Base-by-base conservation (phyloP, 2,797 vertebrate genomes). In the Rhyacichthys aspro region DNA sequence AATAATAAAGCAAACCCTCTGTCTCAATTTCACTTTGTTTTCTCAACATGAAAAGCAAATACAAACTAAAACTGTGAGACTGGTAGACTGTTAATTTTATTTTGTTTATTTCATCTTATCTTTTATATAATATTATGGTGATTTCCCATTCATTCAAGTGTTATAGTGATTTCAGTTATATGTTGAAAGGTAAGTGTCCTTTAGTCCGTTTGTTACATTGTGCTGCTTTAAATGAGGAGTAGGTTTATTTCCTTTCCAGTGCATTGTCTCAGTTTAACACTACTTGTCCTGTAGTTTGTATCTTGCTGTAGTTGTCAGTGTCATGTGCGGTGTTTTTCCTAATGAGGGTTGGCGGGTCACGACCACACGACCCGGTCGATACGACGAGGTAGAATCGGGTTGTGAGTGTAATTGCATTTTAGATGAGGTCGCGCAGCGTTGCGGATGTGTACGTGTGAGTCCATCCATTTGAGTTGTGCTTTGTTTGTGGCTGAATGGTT, bases 401-500 rank as follows among this genome's bases (percentile, higher is more conserved):
- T 33, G 39, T 47, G 17, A 52, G 63, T 58, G 63, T 70, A 46
- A 63, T 49, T 67, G 57, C 43, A 60, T 69, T 71, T 67, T 65
- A 47, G 59, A 64, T 39, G 36, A 63, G 58, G 39, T 49, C 16
- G 17, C 12, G 14, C 8, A 6, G 2, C 41, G 48, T 55, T 44
- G 41, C 12, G 15, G 16, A 19, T 54, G 42, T 15, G 12, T 42
- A n/a, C 23, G n/a, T 54, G 39, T 47, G 23, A 12, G n/a, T 14
- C 16, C 19, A 16, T 62, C 38, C 17, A 39, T 73, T 65, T 79
- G 57, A 44, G n/a, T 55, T 63, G 38, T 70, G 34, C 62, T 77
- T 64, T 72, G 54, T 70, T 67, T 44, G 16, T n/a, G 60, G 34
- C 48, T 53, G 18, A 72, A 65, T 54, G 49, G 53, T 75, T 79